These are phyloP conservation scores for Gandaritis pyraliata DNA, from an alignment of 2,888 invertebrate genomes.

Conservation along the genomic window DNA sequence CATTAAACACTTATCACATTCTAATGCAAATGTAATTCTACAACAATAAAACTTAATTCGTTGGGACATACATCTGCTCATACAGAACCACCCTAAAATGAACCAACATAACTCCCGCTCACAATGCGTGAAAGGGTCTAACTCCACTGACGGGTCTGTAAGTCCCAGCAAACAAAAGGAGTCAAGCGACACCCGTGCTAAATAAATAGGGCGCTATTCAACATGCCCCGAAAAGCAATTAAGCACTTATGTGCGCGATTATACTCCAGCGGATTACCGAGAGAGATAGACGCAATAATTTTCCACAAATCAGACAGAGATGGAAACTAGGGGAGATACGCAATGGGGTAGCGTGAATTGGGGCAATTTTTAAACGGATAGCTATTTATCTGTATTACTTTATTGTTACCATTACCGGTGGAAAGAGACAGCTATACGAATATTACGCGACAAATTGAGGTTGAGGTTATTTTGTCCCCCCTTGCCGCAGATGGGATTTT, in stretches of 20 bases:
- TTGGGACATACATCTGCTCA: slow-evolving; percentile 62
- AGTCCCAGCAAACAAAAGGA: slow-evolving; percentile 77
- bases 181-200: slow-evolving; percentile 62
- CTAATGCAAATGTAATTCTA: slow-evolving; percentile 73
- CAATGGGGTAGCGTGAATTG: slow-evolving; percentile 80
- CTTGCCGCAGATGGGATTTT: slow-evolving; percentile 33
- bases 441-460: slow-evolving; percentile 62
- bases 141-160: slow-evolving; percentile 64
- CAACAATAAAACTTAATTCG: slow-evolving; percentile 67
- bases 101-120: slow-evolving; percentile 46
- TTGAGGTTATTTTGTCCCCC: slow-evolving; percentile 55
- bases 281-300: slow-evolving; percentile 54
- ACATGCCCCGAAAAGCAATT: slow-evolving; percentile 78
- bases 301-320: slow-evolving; percentile 52
- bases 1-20: slow-evolving; percentile 75
- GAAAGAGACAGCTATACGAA: slow-evolving; percentile 35
- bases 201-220: slow-evolving; percentile 78
- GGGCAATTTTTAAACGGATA: slow-evolving; percentile 81
- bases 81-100: slow-evolving; percentile 54
- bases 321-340: slow-evolving; percentile 68
- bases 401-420: slow-evolving; percentile 80
- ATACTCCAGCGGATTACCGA: slow-evolving; percentile 69
- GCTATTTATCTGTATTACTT: slow-evolving; percentile 82
- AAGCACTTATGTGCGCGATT: slow-evolving; percentile 82
- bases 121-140: slow-evolving; percentile 45